Evolutionary conservation across 2,797 vertebrate genomes (phyloP).

Genomic region (Anguilla obscura): DNA sequence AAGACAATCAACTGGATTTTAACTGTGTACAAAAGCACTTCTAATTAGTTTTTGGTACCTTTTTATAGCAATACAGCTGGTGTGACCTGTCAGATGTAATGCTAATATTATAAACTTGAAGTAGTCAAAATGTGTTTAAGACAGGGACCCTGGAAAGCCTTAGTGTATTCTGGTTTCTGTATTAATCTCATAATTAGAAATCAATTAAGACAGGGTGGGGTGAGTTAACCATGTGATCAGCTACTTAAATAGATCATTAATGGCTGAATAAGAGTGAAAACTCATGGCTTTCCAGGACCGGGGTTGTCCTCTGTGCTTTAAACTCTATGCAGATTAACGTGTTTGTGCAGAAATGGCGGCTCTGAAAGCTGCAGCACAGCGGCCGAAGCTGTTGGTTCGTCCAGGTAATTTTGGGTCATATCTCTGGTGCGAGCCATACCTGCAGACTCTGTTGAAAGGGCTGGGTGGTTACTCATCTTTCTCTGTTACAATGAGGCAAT

Average conservation of each 20-base stretch:
- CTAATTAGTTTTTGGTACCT: neutral
- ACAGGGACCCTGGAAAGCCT: neutral
- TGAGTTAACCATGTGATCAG: neutral
- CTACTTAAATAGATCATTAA: neutral
- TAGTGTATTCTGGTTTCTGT: neutral
- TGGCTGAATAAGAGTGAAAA: neutral
- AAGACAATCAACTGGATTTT: slow-evolving; percentile 9
- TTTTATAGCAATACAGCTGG: slow-evolving; percentile 7
- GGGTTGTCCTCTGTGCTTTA: neutral
- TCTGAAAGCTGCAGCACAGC: neutral
- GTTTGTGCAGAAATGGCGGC: neutral
- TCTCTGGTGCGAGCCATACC: neutral
- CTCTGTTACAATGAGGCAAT: neutral
- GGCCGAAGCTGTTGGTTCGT: neutral
- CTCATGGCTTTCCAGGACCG: neutral
- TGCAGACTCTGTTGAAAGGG: neutral
- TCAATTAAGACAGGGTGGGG: neutral
- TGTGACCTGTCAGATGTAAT: neutral
- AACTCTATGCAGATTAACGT: neutral
- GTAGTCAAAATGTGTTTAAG: neutral
- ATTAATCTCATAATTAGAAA: neutral
- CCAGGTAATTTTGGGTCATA: neutral
- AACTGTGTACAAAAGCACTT: neutral
- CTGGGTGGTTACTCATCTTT: neutral
- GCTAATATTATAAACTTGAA: neutral